Percentiles rank a stretch among this genome's conserved stretches.
Conservation (phyloP, 2,888 invertebrate species). For the Idaea dimidiata region DNA sequence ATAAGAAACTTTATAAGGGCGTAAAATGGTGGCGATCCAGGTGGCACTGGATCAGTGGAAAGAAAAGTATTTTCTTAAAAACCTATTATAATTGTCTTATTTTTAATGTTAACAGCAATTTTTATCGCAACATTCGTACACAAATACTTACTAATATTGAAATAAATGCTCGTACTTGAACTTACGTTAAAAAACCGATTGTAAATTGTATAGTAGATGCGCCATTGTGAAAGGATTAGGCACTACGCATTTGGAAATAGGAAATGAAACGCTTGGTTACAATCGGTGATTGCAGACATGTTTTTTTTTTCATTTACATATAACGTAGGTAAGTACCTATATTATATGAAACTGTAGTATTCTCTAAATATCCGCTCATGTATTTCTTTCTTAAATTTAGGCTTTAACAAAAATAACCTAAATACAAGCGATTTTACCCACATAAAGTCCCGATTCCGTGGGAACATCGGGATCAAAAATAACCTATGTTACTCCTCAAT, state of each 20-base stretch:
- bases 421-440: too few species aligned
- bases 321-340: not conserved
- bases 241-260: slow-evolving; percentile 1
- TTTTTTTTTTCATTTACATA: not conserved
- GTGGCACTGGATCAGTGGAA: too few species aligned
- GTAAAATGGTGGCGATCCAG: too few species aligned
- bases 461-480: too few species aligned
- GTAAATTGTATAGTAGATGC: not conserved
- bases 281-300: not conserved
- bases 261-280: not conserved
- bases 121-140: not conserved
- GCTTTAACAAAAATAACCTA: too few species aligned
- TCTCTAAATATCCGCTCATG: too few species aligned
- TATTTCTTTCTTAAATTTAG: too few species aligned
- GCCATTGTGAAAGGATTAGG: not conserved
- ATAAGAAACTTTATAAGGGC: too few species aligned
- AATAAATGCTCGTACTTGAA: not conserved
- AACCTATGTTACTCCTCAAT: too few species aligned
- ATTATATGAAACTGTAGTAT: not conserved
- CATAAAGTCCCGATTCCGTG: too few species aligned
- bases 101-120: not conserved
- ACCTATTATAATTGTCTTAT: not conserved
- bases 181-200: not conserved
- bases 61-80: too few species aligned
- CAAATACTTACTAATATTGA: not conserved